Evolutionary conservation across 2,888 invertebrate genomes (phyloP).

Genomic region (Volucella bombylans): DNA sequence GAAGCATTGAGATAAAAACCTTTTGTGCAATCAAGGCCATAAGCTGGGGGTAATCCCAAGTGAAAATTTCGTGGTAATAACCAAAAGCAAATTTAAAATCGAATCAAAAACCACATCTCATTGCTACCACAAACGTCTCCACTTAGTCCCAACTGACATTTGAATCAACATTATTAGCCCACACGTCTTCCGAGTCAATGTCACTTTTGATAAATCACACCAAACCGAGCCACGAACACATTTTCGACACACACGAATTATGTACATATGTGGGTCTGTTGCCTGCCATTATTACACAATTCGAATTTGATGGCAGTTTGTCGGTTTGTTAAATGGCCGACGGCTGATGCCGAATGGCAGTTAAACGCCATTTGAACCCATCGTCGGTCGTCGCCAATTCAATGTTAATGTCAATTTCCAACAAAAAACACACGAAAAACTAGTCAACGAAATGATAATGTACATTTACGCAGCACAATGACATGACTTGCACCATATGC

Average conservation of each 20-base stretch:
- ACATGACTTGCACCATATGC: slow-evolving; percentile 41
- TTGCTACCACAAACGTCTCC: slow-evolving; percentile 36
- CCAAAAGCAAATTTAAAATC: slow-evolving; percentile 1
- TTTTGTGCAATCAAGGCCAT: slow-evolving; percentile 48
- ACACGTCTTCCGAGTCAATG: slow-evolving; percentile 69
- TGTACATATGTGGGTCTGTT: slow-evolving; percentile 46
- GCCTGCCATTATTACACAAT: slow-evolving; percentile 58
- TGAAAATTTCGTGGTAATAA: slow-evolving; percentile 29
- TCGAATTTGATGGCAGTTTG: slow-evolving; percentile 33
- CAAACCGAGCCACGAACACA: neutral
- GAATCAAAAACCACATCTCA: slow-evolving; percentile 29
- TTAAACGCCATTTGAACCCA: slow-evolving; percentile 54
- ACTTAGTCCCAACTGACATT: slow-evolving; percentile 63
- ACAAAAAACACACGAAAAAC: slow-evolving; percentile 11
- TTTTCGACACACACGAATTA: slow-evolving; percentile 24
- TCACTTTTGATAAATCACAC: slow-evolving; percentile 64
- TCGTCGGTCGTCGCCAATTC: slow-evolving; percentile 55
- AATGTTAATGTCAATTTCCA: slow-evolving; percentile 70
- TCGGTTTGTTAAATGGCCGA: neutral
- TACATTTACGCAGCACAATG: slow-evolving; percentile 43
- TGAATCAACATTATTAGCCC: slow-evolving; percentile 59
- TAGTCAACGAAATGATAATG: slow-evolving; percentile 12
- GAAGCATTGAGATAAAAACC: slow-evolving; percentile 7
- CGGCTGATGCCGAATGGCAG: neutral
- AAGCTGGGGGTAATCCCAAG: slow-evolving; percentile 21